Base-by-base conservation (phyloP, 2,113 vertebrate genomes). In the Oxyura jamaicensis region DNA sequence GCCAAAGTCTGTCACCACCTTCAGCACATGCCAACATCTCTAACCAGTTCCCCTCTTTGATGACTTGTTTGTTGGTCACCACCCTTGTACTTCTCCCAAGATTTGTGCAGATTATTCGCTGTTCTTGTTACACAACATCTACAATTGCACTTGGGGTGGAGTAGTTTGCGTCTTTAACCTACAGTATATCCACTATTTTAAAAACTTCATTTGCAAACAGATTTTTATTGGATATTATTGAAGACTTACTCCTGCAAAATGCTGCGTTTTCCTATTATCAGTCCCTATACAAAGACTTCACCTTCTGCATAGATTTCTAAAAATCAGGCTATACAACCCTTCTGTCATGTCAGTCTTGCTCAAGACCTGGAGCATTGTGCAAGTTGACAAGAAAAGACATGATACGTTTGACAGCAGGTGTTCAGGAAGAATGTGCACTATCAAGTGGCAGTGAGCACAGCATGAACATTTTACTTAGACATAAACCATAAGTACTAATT, bases 311-410 rank as follows among this genome's bases (percentile, higher is more conserved):
- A 78, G 86, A 67, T 88, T 91, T 95, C 88, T 85, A 96, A 88
- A 96, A 95, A 65, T 66, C 95, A 85, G 77, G 88, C 93, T 92
- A 55, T 55, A 83, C 89, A 95, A 71, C 79, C 74, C 79, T 83
- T 97, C 89, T 15, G 8, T 82, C 86, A n/a, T 56, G 85, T 86
- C 93, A 90, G 94, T 85, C 91, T 97, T 97, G 96, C 97, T 97
- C 85, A 97, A 97, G 97, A 97, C 91, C 83, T 3, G 41, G 44
- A 97, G 96, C 56, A 8, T 95, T 95, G 93, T 95, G 95, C 96
- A 98, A 97, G 87, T 13, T 94, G 93, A 96, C 96, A 97, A 97
- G 97, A 97, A 97, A 97, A 96, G 97, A 97, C 97, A 96, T 44
- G 96, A 97, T 80, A 63, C 29, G 35, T 81, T 76, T 96, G 93